These are phyloP conservation scores for Corapipo altera DNA, from an alignment of 2,113 vertebrate species.

Conservation along the genomic window DNA sequence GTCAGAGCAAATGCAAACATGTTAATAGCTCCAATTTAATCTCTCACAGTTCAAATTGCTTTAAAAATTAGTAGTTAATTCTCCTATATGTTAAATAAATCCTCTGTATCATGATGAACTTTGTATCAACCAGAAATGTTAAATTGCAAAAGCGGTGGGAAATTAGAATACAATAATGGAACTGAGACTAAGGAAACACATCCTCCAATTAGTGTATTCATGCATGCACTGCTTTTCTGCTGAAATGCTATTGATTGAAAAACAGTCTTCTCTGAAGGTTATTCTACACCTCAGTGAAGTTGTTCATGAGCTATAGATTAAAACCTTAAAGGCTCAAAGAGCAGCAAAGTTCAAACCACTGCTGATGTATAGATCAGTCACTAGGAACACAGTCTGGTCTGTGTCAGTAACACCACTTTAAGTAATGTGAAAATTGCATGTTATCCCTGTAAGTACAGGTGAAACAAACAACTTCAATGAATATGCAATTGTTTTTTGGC, in stretches of 20 bases:
- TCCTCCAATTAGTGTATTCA: conserved; percentile 12
- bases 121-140: neutral
- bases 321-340: neutral
- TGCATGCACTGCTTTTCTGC: neutral
- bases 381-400: neutral
- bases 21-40: neutral
- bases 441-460: neutral
- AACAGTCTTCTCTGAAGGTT: neutral
- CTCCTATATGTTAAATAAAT: neutral
- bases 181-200: neutral
- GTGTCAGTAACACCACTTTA: neutral
- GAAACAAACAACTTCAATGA: neutral
- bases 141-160: neutral
- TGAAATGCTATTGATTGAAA: neutral
- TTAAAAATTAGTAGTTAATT: neutral
- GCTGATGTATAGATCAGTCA: neutral
- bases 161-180: neutral
- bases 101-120: neutral
- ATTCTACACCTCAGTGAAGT: conserved; percentile 8
- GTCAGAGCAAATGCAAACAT: neutral
- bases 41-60: neutral
- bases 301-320: neutral
- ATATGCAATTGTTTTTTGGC: neutral
- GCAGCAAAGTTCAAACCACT: neutral
- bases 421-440: neutral